Percentiles rank a stretch among this genome's conserved stretches.
Conservation (phyloP, 2,888 invertebrate species). For the Reticulitermes lucifugus region DNA sequence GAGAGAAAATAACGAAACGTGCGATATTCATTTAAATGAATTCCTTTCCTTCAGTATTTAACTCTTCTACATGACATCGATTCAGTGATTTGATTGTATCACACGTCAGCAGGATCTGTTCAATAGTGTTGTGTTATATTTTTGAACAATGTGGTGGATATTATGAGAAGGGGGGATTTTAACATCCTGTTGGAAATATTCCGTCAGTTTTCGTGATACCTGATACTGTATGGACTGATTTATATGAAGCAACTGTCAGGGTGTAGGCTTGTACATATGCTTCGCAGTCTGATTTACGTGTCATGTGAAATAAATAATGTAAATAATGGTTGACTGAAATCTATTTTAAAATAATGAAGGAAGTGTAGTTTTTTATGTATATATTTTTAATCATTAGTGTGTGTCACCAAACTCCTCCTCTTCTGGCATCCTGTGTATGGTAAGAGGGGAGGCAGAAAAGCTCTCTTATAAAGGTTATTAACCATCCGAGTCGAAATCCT, state of each 20-base stretch:
- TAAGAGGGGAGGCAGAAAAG: background rate
- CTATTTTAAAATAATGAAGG: background rate
- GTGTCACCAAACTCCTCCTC: background rate
- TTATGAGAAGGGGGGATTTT: background rate
- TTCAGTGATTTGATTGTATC: background rate
- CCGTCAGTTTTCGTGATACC: background rate
- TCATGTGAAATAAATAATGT: background rate
- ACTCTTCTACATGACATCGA: background rate
- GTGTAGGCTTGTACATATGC: background rate
- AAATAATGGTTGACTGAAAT: background rate
- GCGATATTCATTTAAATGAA: too few species aligned
- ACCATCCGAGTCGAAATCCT: constrained; percentile 38
- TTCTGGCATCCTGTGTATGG: constrained; percentile 23
- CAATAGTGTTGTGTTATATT: background rate
- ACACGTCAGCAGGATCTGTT: background rate
- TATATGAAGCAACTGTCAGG: background rate
- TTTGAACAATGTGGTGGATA: background rate
- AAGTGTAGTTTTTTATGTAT: background rate
- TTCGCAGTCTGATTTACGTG: background rate
- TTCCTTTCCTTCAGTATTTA: too few species aligned
- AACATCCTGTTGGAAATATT: constrained; percentile 13
- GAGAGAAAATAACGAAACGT: too few species aligned
- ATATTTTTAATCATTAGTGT: background rate
- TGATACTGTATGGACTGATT: background rate
- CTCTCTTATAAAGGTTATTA: constrained; percentile 19